Evolutionary conservation across 2,113 vertebrate species (phyloP), one percentile per base, ranked within the genome.

Genomic region (Ophthalmolycus amberensis): DNA sequence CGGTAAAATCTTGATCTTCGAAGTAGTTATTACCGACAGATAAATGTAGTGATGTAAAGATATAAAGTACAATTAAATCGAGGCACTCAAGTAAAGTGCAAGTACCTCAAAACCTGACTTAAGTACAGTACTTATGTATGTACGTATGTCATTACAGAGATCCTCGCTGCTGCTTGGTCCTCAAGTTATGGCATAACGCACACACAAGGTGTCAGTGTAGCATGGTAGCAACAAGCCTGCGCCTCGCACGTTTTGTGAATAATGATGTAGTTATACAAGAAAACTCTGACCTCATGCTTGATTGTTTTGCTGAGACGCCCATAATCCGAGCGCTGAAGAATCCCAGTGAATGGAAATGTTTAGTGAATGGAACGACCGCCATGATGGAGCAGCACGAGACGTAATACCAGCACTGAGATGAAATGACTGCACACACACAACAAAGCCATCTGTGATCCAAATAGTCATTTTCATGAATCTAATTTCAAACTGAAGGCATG

Each of bases 141-240:
- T 40, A 8, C 34, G 18, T 37, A 44, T 14, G 37, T 38, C 25
- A 40, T 8, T 5, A 12, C 32, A 20, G 15, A 18, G 7, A 22
- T 38, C 18, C 34, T 37, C 29, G 32, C 15, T 65, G 50, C 58
- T 59, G 37, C 20, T 42, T 46, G 64, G 20, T 20, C 68, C 34
- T 40, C 22, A 9, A 34, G 78, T 75, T 27, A 73, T 88, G n/a
- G 46, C 75, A 44, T 5, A 7, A 25, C 6, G 6, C 62, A 34
- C 54, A 85, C 87, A 85, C 79, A 67, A 83, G 85, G 59, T 82
- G 85, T 83, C 85, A 85, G 68, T 87, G 18, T 42, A 27, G 8
- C 46, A 1, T 29, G 48, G 73, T 66, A 11, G 15, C 34, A 65
- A 18, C n/a, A 22, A 15, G 11, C 34, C 25, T 50, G 25, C 54